Evolutionary conservation across 2,113 vertebrate species (phyloP), one percentile per base, ranked within the genome.

Genomic region (Gnathonemus longibarbis): DNA sequence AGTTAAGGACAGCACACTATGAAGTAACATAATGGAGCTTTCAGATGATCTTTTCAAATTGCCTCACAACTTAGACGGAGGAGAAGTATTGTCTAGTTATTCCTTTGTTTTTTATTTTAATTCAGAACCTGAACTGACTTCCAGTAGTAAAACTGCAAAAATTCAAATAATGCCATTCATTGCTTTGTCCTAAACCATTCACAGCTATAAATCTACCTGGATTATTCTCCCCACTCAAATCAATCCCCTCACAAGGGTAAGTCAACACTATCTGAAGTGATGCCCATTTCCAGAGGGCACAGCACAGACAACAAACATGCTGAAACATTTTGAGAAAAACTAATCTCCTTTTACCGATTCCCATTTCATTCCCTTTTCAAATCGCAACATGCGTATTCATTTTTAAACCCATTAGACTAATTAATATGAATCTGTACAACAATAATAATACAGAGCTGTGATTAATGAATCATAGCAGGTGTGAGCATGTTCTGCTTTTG

Each of bases 381-480:
- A 50, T 35, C 2, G 8, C 0, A 17, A 87, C 27, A 31, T 15
- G 48, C 3, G 5, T 35, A 7, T 87, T 87, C 84, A 13, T 50
- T 87, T 35, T 52, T 31, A 87, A 53, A 80, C 74, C 13, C 3
- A 6, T 87, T 19, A 87, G n/a, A 53, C 50, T 53, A 56, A 35
- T 52, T 87, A 52, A 35, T n/a, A 53, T 56, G 50, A 87, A 87
- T 87, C 49, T 13, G 50, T 39, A 87, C 27, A 56, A 53, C 10
- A 87, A 53, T 53, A 31, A 86, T 86, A 86, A 52, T 35, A 24
- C 24, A 19, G 84, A 86, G 84, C 49, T 15, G 48, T 52, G n/a
- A 50, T 86, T 52, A 86, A 86, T 86, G 84, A 86, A 50, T 86
- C 48, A 52, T 31, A 48, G 84, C 84, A 52, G 48, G 42, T n/a